Evolutionary conservation across 2,888 invertebrate genomes (phyloP), one percentile per base, ranked within the genome.

Genomic region (Rosalia funebris): DNA sequence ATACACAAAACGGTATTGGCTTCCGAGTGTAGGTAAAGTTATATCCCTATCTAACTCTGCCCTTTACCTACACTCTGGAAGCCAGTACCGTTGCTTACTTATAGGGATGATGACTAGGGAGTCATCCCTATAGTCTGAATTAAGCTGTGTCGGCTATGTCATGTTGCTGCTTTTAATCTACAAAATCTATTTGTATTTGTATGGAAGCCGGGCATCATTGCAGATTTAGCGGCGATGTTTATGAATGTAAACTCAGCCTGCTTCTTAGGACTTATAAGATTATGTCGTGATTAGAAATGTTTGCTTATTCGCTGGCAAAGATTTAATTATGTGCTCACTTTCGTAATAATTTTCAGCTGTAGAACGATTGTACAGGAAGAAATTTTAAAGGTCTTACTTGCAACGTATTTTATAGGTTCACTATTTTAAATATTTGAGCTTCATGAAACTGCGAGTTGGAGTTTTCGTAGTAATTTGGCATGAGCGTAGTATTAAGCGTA

Each of bases 241-340:
- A 55, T 55, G 34, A 55, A 37, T 55, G 55, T 45, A 55, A 55
- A 55, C 55, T 55, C 36, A 55, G 55, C 19, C 46, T 39, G 44
- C 37, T 55, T 55, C 45, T 45, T 55, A 39, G 45, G 55, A 45
- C 45, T 55, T 55, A 55, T 31, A 36, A 39, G 53, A 31, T 32
- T 53, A 17, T 31, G 42, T 11, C 17, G n/a, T 45, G 55, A 55
- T 55, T 55, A 55, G 55, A 19, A 46, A 15, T 55, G 57, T 50
- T 57, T 52, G 57, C 50, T 31, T 32, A 52, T 44, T 52, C 57
- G 34, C 47, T 25, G 11, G 36, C 19, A 45, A 57, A 57, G n/a
- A 57, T 57, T 57, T 50, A 44, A 57, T 48, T 57, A 55, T 45
- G 19, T 16, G 45, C 45, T 55, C 44, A 45, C 14, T 37, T 45